Conservation (phyloP, 2,888 invertebrate genomes). For the Polymixis flavicincta region DNA sequence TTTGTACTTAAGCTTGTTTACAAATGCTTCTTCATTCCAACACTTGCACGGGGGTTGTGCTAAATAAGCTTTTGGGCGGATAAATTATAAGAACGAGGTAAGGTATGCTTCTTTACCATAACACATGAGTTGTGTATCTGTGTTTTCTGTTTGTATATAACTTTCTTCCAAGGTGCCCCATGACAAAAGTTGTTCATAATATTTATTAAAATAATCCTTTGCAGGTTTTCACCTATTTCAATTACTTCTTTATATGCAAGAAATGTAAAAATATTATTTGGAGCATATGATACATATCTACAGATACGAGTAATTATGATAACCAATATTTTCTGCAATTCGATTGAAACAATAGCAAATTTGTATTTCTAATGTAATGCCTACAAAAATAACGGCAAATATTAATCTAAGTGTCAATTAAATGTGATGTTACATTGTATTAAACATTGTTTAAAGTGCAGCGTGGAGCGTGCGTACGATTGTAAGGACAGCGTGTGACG, state of each 20-base stretch:
- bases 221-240: not conserved
- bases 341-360: not conserved
- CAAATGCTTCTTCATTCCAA: conserved; percentile 2
- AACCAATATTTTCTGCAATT: too few relatives aligned
- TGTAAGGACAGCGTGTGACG: conserved; percentile 75
- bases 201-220: not conserved
- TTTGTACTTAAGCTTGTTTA: not conserved
- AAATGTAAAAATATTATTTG: not conserved
- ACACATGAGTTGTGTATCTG: not conserved
- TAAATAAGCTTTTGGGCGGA: not conserved
- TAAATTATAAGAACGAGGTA: too few relatives aligned
- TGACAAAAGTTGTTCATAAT: not conserved
- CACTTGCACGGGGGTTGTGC: not conserved
- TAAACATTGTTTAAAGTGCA: conserved; percentile 70
- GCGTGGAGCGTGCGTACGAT: conserved; percentile 70
- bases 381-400: conserved; percentile 14
- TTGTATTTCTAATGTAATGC: not conserved
- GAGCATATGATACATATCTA: not conserved
- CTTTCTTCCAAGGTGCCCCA: not conserved
- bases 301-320: not conserved
- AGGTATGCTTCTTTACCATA: not conserved
- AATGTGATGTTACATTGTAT: conserved; percentile 61
- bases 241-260: not conserved
- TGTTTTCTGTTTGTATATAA: not conserved
- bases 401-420: conserved; percentile 51